Conservation (phyloP, 2,113 vertebrate species). For the Forbesichthys papilliferus region DNA sequence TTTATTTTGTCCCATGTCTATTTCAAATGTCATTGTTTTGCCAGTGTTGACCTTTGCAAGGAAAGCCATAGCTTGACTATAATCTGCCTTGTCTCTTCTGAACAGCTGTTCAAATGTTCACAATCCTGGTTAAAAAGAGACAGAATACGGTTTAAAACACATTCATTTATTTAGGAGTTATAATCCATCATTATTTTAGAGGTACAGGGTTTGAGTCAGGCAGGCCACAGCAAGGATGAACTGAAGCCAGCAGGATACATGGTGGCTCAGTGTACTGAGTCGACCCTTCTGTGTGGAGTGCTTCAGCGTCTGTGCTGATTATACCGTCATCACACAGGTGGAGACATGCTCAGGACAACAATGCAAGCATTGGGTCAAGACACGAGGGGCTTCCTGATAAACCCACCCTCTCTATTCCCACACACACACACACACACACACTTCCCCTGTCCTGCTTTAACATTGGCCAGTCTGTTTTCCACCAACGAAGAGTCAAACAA, state of each 20-base stretch:
- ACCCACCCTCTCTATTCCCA: background rate
- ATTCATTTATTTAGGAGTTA: background rate
- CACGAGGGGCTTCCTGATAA: slow-evolving; percentile 38
- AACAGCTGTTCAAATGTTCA: background rate
- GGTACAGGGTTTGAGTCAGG: slow-evolving; percentile 11
- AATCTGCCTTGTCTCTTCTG: too few relatives aligned
- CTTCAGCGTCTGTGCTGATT: slow-evolving; percentile 31
- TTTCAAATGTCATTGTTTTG: too few relatives aligned
- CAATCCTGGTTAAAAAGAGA: background rate
- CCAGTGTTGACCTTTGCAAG: too few relatives aligned
- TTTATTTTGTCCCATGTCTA: too few relatives aligned
- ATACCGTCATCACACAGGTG: slow-evolving; percentile 8
- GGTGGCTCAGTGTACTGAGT: slow-evolving; percentile 29
- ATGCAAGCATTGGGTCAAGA: slow-evolving; percentile 38
- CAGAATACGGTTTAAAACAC: background rate
- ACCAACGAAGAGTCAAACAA: slow-evolving; percentile 49
- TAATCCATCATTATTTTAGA: background rate
- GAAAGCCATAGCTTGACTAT: too few relatives aligned
- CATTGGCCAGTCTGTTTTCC: slow-evolving; percentile 43
- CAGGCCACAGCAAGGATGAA: slow-evolving; percentile 10
- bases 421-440: too few relatives aligned
- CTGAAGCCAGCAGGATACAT: slow-evolving; percentile 11
- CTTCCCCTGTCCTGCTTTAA: slow-evolving; percentile 31
- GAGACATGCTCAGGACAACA: slow-evolving; percentile 43
- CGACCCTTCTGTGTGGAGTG: background rate